Evolutionary conservation across 1,140 invertebrate genomes (phyloP).

Genomic region (Cydia pomonella): DNA sequence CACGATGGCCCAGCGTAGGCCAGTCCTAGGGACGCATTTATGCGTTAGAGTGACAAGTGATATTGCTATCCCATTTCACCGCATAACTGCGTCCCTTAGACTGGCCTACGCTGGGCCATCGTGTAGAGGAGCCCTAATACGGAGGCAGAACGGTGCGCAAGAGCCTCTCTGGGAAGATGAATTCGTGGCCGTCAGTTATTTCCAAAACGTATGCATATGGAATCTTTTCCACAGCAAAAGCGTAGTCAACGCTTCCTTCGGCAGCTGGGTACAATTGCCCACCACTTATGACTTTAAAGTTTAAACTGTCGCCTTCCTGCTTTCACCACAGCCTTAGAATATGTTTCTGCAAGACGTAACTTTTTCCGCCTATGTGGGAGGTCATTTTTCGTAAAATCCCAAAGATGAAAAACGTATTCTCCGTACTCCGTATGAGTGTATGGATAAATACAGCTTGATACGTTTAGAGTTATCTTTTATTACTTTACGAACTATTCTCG

Average conservation of each 20-base stretch:
- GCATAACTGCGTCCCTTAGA: too few relatives aligned
- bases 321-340: slow-evolving; percentile 52
- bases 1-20: too few relatives aligned
- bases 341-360: slow-evolving; percentile 40
- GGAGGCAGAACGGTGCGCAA: neutral
- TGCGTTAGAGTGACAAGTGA: too few relatives aligned
- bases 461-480: slow-evolving; percentile 68
- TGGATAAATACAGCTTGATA: slow-evolving; percentile 82
- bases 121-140: too few relatives aligned
- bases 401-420: slow-evolving; percentile 75
- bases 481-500: slow-evolving; percentile 75
- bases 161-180: slow-evolving; percentile 36
- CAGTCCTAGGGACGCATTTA: too few relatives aligned
- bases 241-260: slow-evolving; percentile 84
- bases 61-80: too few relatives aligned
- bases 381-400: slow-evolving; percentile 59
- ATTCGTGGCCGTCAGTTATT: slow-evolving; percentile 54
- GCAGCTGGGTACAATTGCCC: slow-evolving; percentile 75
- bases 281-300: slow-evolving; percentile 56
- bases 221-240: slow-evolving; percentile 79
- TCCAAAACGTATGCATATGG: slow-evolving; percentile 83
- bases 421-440: slow-evolving; percentile 85
- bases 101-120: too few relatives aligned
- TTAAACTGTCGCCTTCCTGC: slow-evolving; percentile 57
- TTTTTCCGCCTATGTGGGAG: slow-evolving; percentile 9